Conservation (phyloP, 92 coral and sea anemone genomes). For the Pocillopora meandrina region DNA sequence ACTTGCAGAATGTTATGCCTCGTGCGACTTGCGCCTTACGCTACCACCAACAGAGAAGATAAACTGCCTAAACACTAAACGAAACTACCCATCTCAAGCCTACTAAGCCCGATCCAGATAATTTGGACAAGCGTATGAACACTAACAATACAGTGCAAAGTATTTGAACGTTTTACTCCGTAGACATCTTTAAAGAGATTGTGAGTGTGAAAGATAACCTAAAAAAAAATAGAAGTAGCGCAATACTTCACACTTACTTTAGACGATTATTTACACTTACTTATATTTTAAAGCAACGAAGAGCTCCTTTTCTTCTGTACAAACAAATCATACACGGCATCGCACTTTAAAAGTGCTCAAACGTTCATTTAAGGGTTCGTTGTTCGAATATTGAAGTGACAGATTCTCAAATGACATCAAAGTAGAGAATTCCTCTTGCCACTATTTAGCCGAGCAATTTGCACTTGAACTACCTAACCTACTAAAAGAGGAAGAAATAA, state of each 20-base stretch:
- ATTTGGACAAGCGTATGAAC: neutral
- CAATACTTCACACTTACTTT: conserved; percentile 33
- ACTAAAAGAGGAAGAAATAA: conserved; percentile 3
- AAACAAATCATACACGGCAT: conserved; percentile 48
- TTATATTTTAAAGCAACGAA: conserved; percentile 6
- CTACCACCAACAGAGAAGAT: neutral
- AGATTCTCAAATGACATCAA: conserved; percentile 42
- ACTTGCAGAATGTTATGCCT: neutral
- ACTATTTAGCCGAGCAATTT: conserved; percentile 29
- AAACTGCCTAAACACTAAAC: neutral
- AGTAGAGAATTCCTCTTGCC: conserved; percentile 25
- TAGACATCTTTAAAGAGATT: neutral
- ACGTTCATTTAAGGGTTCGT: conserved; percentile 31
- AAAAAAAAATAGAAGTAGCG: neutral
- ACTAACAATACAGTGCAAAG: neutral
- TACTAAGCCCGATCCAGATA: neutral
- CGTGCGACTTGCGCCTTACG: neutral
- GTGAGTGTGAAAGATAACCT: neutral
- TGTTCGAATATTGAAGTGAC: conserved; percentile 29
- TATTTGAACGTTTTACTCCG: neutral
- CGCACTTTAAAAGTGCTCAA: conserved; percentile 50
- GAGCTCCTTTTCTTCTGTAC: conserved; percentile 38
- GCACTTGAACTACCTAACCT: conserved; percentile 42
- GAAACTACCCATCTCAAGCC: neutral
- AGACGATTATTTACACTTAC: conserved; percentile 27